phyloP scores from a whole-genome alignment of 1,140 invertebrate species.

The Megalopta genalis region DNA sequence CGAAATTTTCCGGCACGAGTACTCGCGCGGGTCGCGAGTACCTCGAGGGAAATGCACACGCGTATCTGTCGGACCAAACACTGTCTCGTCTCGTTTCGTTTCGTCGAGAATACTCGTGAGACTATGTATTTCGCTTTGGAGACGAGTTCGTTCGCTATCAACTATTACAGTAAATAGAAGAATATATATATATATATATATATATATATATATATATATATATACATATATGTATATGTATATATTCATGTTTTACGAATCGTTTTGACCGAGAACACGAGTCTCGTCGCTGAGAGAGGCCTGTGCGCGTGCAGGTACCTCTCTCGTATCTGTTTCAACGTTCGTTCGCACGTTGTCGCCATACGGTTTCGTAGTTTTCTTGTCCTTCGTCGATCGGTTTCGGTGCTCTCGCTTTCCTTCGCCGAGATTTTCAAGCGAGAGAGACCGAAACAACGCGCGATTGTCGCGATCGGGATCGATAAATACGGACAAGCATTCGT shows the following conservation, averaged over 20 bases:
- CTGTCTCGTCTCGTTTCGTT: neutral
- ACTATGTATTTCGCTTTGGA: slow-evolving; percentile 1
- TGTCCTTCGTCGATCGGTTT: neutral
- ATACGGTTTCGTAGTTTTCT: neutral
- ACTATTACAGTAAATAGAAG: neutral
- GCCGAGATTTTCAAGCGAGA: neutral
- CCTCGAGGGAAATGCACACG: neutral
- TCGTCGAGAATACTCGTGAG: neutral
- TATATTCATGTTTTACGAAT: neutral
- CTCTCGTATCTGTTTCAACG: neutral
- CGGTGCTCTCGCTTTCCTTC: slow-evolving; percentile 26
- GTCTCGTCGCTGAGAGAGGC: too few species aligned
- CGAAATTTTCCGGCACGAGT: neutral
- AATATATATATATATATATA: too few species aligned
- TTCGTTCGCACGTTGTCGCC: neutral
- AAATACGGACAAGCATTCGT: too few species aligned
- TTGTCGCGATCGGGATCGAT: too few species aligned
- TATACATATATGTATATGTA: too few species aligned
- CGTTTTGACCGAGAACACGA: neutral
- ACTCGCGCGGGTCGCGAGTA: slow-evolving; percentile 50
- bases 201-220: too few species aligned
- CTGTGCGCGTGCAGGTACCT: neutral
- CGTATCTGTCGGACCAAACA: neutral
- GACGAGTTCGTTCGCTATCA: too few species aligned
- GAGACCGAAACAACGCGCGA: too few species aligned